These are phyloP conservation scores for Chaetorhynchus papuensis DNA, from an alignment of 2,113 vertebrate genomes.

Conservation along the genomic window DNA sequence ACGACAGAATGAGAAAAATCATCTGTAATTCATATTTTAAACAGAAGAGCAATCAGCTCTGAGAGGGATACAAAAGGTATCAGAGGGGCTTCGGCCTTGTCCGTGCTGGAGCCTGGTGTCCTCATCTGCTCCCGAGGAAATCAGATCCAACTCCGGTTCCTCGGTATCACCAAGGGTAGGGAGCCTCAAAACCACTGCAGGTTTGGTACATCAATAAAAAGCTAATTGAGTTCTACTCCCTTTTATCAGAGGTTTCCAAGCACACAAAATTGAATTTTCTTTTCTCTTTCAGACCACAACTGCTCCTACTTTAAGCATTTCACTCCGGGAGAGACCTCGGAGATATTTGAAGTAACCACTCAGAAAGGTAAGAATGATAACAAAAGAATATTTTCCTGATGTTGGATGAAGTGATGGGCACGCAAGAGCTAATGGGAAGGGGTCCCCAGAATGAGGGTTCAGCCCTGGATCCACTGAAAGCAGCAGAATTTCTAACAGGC, in stretches of 20 bases:
- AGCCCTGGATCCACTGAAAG: neutral
- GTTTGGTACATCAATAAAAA: neutral
- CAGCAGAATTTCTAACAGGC: neutral
- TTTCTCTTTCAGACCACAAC: slow-evolving; percentile 78
- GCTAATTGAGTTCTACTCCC: neutral
- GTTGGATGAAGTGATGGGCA: neutral
- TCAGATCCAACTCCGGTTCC: neutral
- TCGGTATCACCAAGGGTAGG: neutral
- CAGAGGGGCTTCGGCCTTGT: neutral
- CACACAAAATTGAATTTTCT: neutral
- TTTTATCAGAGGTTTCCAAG: neutral
- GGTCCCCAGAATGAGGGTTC: neutral
- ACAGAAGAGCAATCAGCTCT: neutral
- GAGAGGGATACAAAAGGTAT: neutral
- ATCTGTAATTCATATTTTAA: neutral
- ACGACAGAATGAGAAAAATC: neutral
- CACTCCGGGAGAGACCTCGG: slow-evolving; percentile 82
- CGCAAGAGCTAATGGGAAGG: neutral
- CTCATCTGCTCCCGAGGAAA: neutral
- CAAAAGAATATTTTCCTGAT: neutral
- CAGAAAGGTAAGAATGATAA: slow-evolving; percentile 83
- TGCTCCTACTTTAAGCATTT: slow-evolving; percentile 95
- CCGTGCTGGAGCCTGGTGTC: rapidly evolving
- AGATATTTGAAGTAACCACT: slow-evolving; percentile 90
- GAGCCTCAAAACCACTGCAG: neutral